Evolutionary conservation across 2,797 vertebrate genomes (phyloP).

Genomic region (Falco concolor): DNA sequence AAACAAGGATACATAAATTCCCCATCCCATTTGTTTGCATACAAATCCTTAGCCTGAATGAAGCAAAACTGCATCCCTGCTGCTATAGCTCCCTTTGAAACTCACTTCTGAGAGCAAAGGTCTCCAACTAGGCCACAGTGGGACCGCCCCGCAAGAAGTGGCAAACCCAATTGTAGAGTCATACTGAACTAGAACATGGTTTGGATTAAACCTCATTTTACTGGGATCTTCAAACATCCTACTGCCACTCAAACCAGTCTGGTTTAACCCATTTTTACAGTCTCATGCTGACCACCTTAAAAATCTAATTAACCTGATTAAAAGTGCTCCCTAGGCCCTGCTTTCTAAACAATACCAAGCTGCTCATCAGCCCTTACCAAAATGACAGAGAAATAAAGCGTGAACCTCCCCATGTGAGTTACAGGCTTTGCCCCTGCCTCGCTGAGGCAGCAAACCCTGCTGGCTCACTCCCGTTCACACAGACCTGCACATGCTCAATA

Average conservation of each 20-base stretch:
- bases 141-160: neutral
- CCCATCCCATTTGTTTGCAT: neutral
- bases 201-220: neutral
- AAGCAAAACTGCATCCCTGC: neutral
- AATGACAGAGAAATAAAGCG: neutral
- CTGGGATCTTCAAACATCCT: neutral
- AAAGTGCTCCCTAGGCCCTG: neutral
- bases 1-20: neutral
- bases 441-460: slow-evolving; percentile 12
- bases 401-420: neutral
- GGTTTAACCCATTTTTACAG: neutral
- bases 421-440: slow-evolving; percentile 8
- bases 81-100: neutral
- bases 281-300: neutral
- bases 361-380: neutral
- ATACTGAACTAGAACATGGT: fast-evolving
- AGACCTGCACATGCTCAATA: slow-evolving; percentile 55
- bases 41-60: neutral
- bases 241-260: neutral
- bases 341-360: neutral
- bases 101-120: neutral
- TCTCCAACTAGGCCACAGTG: neutral
- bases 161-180: neutral
- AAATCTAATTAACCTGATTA: neutral
- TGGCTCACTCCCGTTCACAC: neutral